Percentiles rank a stretch among this genome's conserved stretches.
These are phyloP conservation scores for Limanda limanda DNA, from an alignment of 2,113 vertebrate genomes.

Conservation along the genomic window DNA sequence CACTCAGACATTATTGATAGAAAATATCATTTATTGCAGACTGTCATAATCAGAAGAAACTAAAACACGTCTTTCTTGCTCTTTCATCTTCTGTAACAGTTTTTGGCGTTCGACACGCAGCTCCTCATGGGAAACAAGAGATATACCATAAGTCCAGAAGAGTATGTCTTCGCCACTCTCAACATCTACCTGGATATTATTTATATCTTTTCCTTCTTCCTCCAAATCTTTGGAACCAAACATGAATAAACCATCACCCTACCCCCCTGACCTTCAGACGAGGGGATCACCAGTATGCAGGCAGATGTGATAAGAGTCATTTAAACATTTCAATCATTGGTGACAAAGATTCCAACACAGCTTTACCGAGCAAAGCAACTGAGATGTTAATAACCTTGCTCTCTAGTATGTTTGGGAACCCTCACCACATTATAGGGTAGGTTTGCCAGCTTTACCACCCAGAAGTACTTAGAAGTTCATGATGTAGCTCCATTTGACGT, in stretches of 20 bases:
- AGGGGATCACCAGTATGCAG: neutral
- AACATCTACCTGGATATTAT: constrained; percentile 94
- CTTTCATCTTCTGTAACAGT: constrained; percentile 79
- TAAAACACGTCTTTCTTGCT: constrained; percentile 9
- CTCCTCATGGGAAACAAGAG: constrained; percentile 91
- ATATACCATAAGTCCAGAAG: constrained; percentile 90
- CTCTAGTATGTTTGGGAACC: constrained; percentile 53
- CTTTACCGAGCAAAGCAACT: neutral
- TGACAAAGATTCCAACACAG: constrained; percentile 34
- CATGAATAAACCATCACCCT: constrained; percentile 78
- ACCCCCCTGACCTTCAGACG: neutral
- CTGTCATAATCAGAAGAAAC: neutral
- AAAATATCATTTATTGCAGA: neutral
- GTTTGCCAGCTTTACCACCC: constrained; percentile 35
- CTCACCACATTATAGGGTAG: constrained; percentile 21
- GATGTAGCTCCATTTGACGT: neutral
- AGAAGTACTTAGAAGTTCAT: constrained; percentile 29
- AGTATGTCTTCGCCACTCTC: constrained; percentile 95
- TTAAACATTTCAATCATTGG: constrained; percentile 22
- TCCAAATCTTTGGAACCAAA: constrained; percentile 91
- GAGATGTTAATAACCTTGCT: constrained; percentile 20
- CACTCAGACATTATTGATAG: neutral
- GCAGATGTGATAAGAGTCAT: constrained; percentile 4
- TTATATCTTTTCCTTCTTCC: constrained; percentile 95
- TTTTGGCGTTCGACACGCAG: constrained; percentile 95